phyloP scores from a whole-genome alignment of 2,797 vertebrate species.

The Benthosema pterotum region DNA sequence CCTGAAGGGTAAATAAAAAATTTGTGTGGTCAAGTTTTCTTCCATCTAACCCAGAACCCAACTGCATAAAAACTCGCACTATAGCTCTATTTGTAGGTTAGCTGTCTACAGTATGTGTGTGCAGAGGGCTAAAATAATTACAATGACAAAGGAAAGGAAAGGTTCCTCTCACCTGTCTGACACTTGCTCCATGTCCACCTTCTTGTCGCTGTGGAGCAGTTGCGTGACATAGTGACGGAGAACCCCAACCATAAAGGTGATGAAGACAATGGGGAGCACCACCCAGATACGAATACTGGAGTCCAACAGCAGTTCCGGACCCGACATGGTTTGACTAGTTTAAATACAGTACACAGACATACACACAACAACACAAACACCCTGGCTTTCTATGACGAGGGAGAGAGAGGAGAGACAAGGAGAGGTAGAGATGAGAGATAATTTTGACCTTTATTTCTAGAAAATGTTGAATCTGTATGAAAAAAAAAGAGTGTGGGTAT shows the following conservation, averaged over 20 bases:
- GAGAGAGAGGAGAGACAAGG: background rate
- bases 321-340: constrained; percentile 64
- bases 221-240: constrained; percentile 84
- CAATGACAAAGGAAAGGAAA: too few relatives aligned
- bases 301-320: constrained; percentile 84
- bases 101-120: too few relatives aligned
- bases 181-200: constrained; percentile 80
- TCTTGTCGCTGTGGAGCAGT: constrained; percentile 83
- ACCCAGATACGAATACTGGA: constrained; percentile 87
- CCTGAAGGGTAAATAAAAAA: too few relatives aligned
- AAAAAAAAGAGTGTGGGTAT: too few relatives aligned
- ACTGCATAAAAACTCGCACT: too few relatives aligned
- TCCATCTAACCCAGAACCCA: too few relatives aligned
- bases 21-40: too few relatives aligned
- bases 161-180: constrained; percentile 79
- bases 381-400: background rate
- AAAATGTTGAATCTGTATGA: background rate
- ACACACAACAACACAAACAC: background rate
- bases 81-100: too few relatives aligned
- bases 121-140: too few relatives aligned
- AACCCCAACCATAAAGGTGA: constrained; percentile 84
- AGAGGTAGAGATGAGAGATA: background rate
- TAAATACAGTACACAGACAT: background rate
- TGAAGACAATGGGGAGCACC: constrained; percentile 85
- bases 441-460: background rate